Evolutionary conservation across 2,888 invertebrate species (phyloP).

Genomic region (Plagiodera versicolora): DNA sequence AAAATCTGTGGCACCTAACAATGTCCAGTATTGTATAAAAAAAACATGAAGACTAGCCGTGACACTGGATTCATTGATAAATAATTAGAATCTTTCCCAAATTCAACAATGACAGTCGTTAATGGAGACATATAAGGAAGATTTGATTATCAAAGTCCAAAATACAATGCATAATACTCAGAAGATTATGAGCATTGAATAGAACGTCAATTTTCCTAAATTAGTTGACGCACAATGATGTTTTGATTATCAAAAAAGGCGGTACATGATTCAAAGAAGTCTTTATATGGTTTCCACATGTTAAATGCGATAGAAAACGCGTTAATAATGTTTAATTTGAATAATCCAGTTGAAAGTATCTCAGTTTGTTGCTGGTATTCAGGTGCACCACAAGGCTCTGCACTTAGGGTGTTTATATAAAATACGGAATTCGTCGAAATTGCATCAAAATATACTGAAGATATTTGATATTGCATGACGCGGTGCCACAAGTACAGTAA

Average conservation of each 20-base stretch:
- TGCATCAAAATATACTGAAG: no score
- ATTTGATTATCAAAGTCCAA: conserved; percentile 28
- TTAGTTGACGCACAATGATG: conserved; percentile 3
- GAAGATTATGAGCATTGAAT: conserved; percentile 21
- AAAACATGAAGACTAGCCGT: background rate
- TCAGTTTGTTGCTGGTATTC: no score
- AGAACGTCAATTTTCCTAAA: conserved; percentile 11
- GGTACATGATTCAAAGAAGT: background rate
- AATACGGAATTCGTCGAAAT: no score
- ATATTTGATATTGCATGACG: no score
- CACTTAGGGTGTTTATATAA: no score
- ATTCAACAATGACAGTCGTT: conserved; percentile 18
- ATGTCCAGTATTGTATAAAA: background rate
- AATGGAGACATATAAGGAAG: conserved; percentile 27
- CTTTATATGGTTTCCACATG: background rate
- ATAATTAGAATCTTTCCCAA: conserved; percentile 14
- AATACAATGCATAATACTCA: conserved; percentile 27
- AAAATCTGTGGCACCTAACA: background rate
- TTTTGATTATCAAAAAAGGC: background rate
- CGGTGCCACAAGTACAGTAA: no score
- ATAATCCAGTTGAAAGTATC: no score
- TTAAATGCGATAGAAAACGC: no score
- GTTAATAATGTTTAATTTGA: no score
- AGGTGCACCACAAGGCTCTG: no score
- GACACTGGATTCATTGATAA: conserved; percentile 8